These are phyloP conservation scores for Philereme transversata DNA, from an alignment of 2,888 invertebrate species.

Conservation along the genomic window DNA sequence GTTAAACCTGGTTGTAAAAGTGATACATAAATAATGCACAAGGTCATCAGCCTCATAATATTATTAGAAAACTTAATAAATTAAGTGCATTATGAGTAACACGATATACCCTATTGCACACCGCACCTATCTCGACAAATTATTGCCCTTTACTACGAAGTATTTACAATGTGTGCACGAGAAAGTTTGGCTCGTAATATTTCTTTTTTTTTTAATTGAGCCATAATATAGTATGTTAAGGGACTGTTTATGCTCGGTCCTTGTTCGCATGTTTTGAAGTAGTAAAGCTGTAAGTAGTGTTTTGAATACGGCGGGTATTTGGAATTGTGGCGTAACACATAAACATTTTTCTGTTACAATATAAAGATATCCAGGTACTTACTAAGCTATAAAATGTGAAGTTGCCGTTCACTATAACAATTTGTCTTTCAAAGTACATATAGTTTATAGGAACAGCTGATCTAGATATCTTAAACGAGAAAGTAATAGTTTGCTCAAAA, in stretches of 20 bases:
- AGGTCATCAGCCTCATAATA: constrained; percentile 13
- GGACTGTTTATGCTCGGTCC: constrained; percentile 31
- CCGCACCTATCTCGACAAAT: constrained; percentile 36
- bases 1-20: background rate
- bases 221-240: constrained; percentile 29
- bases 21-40: constrained; percentile 5
- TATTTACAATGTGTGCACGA: constrained; percentile 26
- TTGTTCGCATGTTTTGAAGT: constrained; percentile 35
- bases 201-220: constrained; percentile 34
- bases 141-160: constrained; percentile 30
- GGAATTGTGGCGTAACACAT: constrained; percentile 8
- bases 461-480: constrained; percentile 6
- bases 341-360: constrained; percentile 10
- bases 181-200: constrained; percentile 18
- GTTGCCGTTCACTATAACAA: background rate
- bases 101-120: constrained; percentile 35
- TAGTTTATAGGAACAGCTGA: background rate
- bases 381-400: constrained; percentile 1
- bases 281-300: constrained; percentile 31
- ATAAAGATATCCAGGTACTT: constrained; percentile 5
- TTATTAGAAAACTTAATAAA: constrained; percentile 26
- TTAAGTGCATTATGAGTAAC: constrained; percentile 35
- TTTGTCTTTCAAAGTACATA: background rate
- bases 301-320: constrained; percentile 27
- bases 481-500: constrained; percentile 30